A percentile compares a stretch with the other conserved stretches of the same genome.
These are phyloP conservation scores for Pholis gunnellus DNA, from an alignment of 2,113 vertebrate species.

Conservation along the genomic window DNA sequence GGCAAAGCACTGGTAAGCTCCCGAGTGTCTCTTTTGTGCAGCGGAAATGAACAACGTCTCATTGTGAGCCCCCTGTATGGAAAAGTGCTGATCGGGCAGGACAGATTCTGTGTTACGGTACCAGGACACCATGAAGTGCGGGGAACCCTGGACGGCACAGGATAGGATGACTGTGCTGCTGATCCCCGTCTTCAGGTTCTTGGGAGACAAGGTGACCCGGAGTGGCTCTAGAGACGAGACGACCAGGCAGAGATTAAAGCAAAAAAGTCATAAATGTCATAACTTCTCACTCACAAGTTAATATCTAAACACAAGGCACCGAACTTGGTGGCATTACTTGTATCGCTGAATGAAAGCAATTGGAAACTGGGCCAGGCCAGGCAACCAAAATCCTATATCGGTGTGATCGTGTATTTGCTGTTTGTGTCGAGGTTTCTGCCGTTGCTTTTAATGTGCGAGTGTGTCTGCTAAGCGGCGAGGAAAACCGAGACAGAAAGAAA, in stretches of 20 bases:
- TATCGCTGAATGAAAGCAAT: constrained; percentile 25
- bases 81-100: constrained; percentile 91
- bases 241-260: neutral
- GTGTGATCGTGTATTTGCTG: constrained; percentile 22
- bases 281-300: neutral
- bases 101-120: constrained; percentile 96
- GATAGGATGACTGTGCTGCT: constrained; percentile 98
- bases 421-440: constrained; percentile 20
- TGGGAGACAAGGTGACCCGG: constrained; percentile 96
- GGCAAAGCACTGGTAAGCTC: constrained; percentile 98
- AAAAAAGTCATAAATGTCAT: neutral
- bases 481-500: constrained; percentile 66
- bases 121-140: constrained; percentile 93
- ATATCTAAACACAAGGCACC: neutral
- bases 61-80: constrained; percentile 96
- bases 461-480: constrained; percentile 42
- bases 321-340: neutral
- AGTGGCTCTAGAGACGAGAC: constrained; percentile 87
- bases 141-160: constrained; percentile 94
- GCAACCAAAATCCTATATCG: constrained; percentile 28
- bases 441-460: constrained; percentile 16
- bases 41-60: constrained; percentile 97
- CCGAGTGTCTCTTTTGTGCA: constrained; percentile 97
- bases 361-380: constrained; percentile 26
- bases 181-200: constrained; percentile 98